Evolutionary conservation across 2,888 invertebrate species (phyloP).

Genomic region (Ypsolopha scabrella): DNA sequence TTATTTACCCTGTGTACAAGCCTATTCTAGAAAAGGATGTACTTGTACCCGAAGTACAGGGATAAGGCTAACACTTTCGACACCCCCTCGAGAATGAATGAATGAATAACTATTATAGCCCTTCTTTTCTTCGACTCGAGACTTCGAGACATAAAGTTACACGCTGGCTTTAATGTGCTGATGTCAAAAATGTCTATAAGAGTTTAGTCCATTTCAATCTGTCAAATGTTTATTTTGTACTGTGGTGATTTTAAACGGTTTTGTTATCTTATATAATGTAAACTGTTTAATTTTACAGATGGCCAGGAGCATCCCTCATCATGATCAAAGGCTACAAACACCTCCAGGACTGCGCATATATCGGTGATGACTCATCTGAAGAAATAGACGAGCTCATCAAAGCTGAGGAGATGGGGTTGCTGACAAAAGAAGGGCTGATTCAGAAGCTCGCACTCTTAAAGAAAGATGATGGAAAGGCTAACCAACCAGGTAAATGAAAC

Average conservation of each 20-base stretch:
- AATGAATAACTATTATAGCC: too few relatives aligned
- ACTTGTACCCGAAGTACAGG: too few relatives aligned
- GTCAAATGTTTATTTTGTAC: too few relatives aligned
- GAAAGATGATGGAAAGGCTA: conserved; percentile 65
- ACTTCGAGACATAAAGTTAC: too few relatives aligned
- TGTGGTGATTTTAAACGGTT: background rate
- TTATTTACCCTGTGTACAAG: too few relatives aligned
- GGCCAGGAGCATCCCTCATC: conserved; percentile 81
- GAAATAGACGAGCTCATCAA: conserved; percentile 76
- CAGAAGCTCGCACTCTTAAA: conserved; percentile 40
- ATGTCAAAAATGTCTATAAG: too few relatives aligned
- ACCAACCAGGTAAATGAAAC: conserved; percentile 61
- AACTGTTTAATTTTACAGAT: conserved; percentile 64
- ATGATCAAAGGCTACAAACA: conserved; percentile 83
- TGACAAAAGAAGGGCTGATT: conserved; percentile 33
- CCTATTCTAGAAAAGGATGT: too few relatives aligned
- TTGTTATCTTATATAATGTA: conserved; percentile 12
- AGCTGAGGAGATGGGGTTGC: conserved; percentile 46
- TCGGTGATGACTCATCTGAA: conserved; percentile 84
- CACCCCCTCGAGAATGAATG: too few relatives aligned
- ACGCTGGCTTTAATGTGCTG: too few relatives aligned
- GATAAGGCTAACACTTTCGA: too few relatives aligned
- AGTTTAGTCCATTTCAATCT: too few relatives aligned
- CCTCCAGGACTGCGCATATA: conserved; percentile 83
- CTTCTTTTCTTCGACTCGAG: too few relatives aligned